A percentile compares a stretch with the other conserved stretches of the same genome.
Evolutionary conservation across 2,113 vertebrate genomes (phyloP).

Genomic region (Isichthys henryi): DNA sequence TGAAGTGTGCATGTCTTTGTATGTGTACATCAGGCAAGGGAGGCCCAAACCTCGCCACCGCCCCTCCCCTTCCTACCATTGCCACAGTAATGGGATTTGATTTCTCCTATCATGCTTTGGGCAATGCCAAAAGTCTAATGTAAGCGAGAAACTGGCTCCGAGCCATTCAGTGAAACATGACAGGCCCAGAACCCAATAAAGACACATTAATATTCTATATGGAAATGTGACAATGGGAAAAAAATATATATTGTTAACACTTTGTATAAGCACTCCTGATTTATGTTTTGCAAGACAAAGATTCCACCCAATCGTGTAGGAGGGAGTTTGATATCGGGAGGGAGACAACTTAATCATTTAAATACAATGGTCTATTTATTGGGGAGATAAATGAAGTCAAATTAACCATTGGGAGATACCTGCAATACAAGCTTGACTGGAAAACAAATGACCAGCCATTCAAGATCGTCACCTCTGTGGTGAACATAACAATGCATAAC

Average conservation of each 20-base stretch:
- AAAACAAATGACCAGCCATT: not conserved
- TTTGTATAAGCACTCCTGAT: not conserved
- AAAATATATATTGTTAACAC: not conserved
- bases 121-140: constrained; percentile 12
- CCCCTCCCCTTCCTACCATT: not conserved
- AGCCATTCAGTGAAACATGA: not conserved
- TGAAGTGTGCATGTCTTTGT: not conserved
- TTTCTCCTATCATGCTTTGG: not conserved
- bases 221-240: not conserved
- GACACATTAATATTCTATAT: not conserved
- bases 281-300: not conserved
- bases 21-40: not conserved
- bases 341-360: not conserved
- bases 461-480: not conserved
- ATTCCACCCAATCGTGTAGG: not conserved
- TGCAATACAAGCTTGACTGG: not conserved
- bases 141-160: constrained; percentile 1
- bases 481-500: not conserved
- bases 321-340: not conserved
- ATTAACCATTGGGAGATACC: not conserved
- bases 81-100: not conserved
- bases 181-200: constrained; percentile 1
- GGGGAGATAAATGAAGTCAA: not conserved
- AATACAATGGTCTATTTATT: not conserved
- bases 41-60: not conserved